Evolutionary conservation across 2,113 vertebrate genomes (phyloP).

Genomic region (Grammomys surdaster): DNA sequence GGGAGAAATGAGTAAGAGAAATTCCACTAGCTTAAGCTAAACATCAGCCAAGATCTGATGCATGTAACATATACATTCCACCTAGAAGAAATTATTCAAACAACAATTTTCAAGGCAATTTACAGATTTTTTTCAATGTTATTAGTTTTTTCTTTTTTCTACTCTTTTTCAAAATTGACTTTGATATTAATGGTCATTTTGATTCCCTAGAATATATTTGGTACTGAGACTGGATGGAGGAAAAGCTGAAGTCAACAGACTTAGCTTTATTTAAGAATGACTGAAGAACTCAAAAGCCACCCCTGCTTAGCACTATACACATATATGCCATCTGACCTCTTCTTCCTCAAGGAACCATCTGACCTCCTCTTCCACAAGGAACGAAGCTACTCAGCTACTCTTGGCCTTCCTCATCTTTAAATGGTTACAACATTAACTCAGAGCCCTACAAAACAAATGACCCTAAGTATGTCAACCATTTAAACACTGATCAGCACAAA

Average conservation of each 20-base stretch:
- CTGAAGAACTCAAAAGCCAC: not conserved
- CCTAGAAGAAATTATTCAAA: not conserved
- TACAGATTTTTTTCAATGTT: not conserved
- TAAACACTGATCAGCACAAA: conserved; percentile 11
- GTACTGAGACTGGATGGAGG: not conserved
- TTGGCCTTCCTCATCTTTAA: conserved; percentile 9
- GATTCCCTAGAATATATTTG: conserved; percentile 3
- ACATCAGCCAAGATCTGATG: not conserved
- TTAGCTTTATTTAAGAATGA: conserved; percentile 9
- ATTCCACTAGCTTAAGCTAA: conserved; percentile 4
- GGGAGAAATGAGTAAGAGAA: conserved; percentile 40
- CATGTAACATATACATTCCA: not conserved
- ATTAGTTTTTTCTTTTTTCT: not conserved
- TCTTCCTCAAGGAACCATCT: not conserved
- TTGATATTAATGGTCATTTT: conserved; percentile 43
- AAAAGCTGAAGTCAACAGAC: conserved; percentile 24
- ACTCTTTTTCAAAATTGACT: not conserved
- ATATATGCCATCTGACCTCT: not conserved
- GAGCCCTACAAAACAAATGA: conserved; percentile 16
- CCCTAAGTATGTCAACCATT: not conserved
- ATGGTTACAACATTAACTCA: not conserved
- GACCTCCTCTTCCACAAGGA: not conserved
- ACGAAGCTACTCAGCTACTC: not conserved
- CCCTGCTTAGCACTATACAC: not conserved
- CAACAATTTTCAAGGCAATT: not conserved